These are phyloP conservation scores for Myiotriccus ornatus DNA, from an alignment of 2,797 vertebrate genomes.

Conservation along the genomic window DNA sequence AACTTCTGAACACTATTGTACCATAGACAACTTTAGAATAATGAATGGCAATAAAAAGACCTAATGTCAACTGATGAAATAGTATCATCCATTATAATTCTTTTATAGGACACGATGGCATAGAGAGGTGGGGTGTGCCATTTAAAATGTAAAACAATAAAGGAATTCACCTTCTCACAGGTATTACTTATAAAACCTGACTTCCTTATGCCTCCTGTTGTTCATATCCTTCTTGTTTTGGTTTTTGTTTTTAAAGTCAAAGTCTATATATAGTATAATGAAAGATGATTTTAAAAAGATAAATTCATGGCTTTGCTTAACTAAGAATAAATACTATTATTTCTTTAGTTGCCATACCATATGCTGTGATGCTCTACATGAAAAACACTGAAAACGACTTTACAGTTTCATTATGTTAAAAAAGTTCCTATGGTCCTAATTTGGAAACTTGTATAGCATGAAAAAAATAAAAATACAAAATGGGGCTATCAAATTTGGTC, in stretches of 20 bases:
- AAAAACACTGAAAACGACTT: background rate
- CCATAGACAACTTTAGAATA: background rate
- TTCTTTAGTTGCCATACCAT: background rate
- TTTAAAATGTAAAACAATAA: background rate
- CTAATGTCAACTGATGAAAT: background rate
- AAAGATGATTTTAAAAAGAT: background rate
- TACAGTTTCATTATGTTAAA: background rate
- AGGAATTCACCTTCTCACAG: background rate
- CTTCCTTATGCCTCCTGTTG: background rate
- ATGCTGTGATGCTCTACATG: background rate
- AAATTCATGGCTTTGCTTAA: background rate
- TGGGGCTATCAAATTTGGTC: background rate
- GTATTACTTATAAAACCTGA: background rate
- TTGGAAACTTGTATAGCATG: background rate
- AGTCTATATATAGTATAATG: background rate
- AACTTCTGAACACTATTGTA: background rate
- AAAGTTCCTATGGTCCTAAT: background rate
- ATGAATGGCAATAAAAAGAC: background rate
- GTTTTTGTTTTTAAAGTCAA: background rate
- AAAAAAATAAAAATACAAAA: background rate
- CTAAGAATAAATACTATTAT: background rate
- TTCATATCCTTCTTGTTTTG: background rate
- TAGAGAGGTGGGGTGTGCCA: background rate
- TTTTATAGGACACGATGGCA: background rate
- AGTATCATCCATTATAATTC: background rate